Percentiles rank a stretch among this genome's conserved stretches.
phyloP scores from a whole-genome alignment of 2,113 vertebrate species.

The Halichoeres trimaculatus region DNA sequence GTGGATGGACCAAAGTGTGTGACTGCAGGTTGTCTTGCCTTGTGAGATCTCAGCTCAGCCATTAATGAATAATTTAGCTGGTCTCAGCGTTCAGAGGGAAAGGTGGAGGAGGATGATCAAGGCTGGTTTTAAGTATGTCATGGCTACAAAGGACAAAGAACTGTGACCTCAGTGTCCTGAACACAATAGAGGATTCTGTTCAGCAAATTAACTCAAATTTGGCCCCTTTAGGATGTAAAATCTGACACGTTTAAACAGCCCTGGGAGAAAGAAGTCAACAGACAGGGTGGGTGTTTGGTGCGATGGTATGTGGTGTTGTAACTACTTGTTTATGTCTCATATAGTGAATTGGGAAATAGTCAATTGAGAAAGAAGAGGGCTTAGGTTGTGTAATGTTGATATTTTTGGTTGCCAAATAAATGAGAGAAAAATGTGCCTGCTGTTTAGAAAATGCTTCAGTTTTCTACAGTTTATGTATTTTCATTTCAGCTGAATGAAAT shows the following conservation, averaged over 20 bases:
- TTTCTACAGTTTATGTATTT: too few species aligned
- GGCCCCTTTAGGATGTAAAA: background rate
- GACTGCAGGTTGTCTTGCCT: conserved; percentile 10
- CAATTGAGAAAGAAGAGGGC: background rate
- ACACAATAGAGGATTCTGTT: background rate
- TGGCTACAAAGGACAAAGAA: background rate
- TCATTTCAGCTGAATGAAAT: too few species aligned
- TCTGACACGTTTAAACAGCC: background rate
- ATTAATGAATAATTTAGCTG: conserved; percentile 66
- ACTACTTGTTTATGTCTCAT: background rate
- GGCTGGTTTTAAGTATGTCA: conserved; percentile 2
- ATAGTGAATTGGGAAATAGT: conserved; percentile 1
- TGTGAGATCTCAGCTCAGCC: conserved; percentile 34
- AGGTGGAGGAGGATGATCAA: conserved; percentile 11
- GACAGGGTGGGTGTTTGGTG: background rate
- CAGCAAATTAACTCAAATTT: background rate
- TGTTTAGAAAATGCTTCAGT: too few species aligned
- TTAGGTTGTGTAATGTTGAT: background rate
- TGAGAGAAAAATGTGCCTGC: background rate
- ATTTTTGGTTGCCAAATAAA: background rate
- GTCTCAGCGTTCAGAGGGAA: conserved; percentile 7
- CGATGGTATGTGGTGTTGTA: background rate
- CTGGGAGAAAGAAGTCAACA: background rate
- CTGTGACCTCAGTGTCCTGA: background rate
- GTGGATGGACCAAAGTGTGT: background rate